Conservation (phyloP, 1,140 invertebrate genomes). For the Cyphomyrmex costatus region DNA sequence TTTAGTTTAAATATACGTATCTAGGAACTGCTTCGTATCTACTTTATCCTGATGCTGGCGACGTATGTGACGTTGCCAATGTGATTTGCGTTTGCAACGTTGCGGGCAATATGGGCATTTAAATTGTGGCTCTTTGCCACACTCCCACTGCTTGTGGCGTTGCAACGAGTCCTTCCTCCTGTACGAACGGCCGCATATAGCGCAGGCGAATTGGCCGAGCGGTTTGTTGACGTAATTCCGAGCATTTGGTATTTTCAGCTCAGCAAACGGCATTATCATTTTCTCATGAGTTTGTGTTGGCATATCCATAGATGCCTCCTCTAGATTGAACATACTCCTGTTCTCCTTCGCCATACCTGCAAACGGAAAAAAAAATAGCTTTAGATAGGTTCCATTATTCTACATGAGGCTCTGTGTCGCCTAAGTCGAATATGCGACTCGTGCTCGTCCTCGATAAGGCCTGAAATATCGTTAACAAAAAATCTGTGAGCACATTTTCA, state of each 20-base stretch:
- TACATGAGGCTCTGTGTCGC: conserved; percentile 30
- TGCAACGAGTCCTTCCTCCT: conserved; percentile 90
- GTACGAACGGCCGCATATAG: conserved; percentile 89
- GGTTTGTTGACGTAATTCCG: conserved; percentile 68
- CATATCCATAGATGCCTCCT: conserved; percentile 75
- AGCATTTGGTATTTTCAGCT: conserved; percentile 82
- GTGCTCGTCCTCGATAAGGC: neutral
- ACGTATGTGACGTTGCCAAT: conserved; percentile 88
- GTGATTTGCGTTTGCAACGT: conserved; percentile 88
- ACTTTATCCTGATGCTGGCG: conserved; percentile 87
- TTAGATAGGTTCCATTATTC: conserved; percentile 46
- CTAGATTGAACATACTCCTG: neutral
- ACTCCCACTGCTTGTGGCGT: conserved; percentile 90
- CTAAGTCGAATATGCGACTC: conserved; percentile 28
- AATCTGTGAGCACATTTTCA: neutral
- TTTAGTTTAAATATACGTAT: conserved; percentile 40
- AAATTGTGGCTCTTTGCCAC: conserved; percentile 90
- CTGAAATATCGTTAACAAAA: conserved; percentile 3
- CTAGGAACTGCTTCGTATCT: conserved; percentile 82
- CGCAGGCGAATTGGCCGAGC: conserved; percentile 87
- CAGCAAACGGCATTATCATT: conserved; percentile 75
- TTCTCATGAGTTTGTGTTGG: conserved; percentile 76
- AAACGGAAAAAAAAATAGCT: conserved; percentile 70
- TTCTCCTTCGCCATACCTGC: conserved; percentile 70
- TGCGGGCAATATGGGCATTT: conserved; percentile 89